Evolutionary conservation across 2,113 vertebrate species (phyloP), one percentile per base, ranked within the genome.

Genomic region (Sphaerodactylus townsendi): DNA sequence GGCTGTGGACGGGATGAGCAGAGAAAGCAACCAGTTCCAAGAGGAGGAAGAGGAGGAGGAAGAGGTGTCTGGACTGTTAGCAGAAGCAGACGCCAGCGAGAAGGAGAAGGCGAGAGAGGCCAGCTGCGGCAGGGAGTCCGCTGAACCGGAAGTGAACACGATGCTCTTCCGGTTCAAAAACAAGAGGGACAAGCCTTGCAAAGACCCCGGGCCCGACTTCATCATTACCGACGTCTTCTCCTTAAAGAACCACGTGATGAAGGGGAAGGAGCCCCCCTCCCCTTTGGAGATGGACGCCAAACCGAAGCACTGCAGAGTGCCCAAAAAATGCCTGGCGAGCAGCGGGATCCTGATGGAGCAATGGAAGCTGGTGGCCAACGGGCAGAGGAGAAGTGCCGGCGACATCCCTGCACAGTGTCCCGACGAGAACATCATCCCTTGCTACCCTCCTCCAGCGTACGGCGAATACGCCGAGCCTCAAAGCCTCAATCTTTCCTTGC

Each of bases 401-500:
- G 97, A 97, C 1, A 81, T 93, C 5, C 85, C 95, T 11, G 82
- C 94, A 2, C 48, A 92, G 13, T 95, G 94, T 9, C 85, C 92
- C 0, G 91, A 97, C 5, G 85, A 93, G 87, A 93, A 95, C 23
- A 96, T 97, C 3, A 96, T 97, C 82, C 97, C 98, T 0, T 99
- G 98, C 88, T 98, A 98, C 72, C 97, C 97, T 0, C 97, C 98
- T 0, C 96, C 97, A 2, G 90, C 96, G 74, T 96, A 96, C 13
- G 81, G 96, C 0, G 98, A 98, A 81, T 97, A 97, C 89, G 96
- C 97, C 0, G 99, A 99, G 89, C 93, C 97, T 80, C 95, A 97
- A 4, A 96, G 96, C 75, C 94, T 98, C 85, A 98, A 98, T 76
- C 96, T 99, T 79, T 99, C 99, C 0, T 89, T 99, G 77, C 95